Percentiles rank a stretch among this genome's conserved stretches.
These are phyloP conservation scores for Ciconia nigra DNA, from an alignment of 2,797 vertebrate species.

Conservation along the genomic window DNA sequence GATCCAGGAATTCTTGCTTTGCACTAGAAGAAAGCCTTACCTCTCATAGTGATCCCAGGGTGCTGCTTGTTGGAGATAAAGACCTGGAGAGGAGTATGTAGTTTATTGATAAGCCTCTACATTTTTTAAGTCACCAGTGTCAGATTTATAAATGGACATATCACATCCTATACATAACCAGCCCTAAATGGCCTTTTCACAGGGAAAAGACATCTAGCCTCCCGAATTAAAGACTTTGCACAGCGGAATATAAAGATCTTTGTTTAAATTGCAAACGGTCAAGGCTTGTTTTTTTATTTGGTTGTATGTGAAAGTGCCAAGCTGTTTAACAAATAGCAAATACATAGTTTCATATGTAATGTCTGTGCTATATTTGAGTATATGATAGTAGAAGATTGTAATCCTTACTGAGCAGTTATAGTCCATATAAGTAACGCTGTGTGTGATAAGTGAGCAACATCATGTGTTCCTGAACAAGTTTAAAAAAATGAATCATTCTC, in stretches of 20 bases:
- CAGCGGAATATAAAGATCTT: not conserved
- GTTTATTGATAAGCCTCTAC: not conserved
- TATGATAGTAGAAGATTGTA: not conserved
- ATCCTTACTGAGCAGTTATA: not conserved
- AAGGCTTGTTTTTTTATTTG: not conserved
- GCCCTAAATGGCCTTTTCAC: not conserved
- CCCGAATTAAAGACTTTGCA: not conserved
- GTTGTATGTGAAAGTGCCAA: not conserved
- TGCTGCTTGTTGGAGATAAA: not conserved
- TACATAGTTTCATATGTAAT: not conserved
- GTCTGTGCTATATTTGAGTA: not conserved
- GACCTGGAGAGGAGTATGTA: not conserved
- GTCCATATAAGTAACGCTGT: not conserved
- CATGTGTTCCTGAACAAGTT: not conserved
- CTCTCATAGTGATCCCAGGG: not conserved
- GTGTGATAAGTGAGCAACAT: not conserved
- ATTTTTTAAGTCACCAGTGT: not conserved
- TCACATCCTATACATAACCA: not conserved
- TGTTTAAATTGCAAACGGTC: not conserved
- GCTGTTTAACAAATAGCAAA: not conserved
- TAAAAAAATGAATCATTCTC: not conserved
- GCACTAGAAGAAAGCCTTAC: not conserved
- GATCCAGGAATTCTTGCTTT: not conserved
- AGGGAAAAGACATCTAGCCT: not conserved
- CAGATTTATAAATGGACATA: not conserved